Evolutionary conservation across 2,797 vertebrate species (phyloP).

Genomic region (Myotis vivesi): DNA sequence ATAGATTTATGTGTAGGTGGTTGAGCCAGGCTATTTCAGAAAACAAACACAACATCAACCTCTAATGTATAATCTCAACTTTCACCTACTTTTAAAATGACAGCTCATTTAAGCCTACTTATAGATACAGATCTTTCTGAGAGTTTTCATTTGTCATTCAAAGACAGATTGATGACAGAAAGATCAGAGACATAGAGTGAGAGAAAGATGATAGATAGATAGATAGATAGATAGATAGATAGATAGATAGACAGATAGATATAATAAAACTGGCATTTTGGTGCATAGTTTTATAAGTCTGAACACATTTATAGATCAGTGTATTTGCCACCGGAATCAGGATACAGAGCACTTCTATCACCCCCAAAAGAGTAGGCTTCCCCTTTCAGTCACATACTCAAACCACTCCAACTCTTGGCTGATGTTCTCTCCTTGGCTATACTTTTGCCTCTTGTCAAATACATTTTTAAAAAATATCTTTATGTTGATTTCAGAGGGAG

Average conservation of each 20-base stretch:
- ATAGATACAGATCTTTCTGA: neutral
- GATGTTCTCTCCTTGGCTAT: neutral
- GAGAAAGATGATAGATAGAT: neutral
- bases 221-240: neutral
- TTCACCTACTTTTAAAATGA: neutral
- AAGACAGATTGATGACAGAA: neutral
- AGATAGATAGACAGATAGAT: neutral
- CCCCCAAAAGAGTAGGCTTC: neutral
- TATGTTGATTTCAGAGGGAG: too few relatives aligned
- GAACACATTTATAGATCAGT: neutral
- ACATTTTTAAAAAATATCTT: too few relatives aligned
- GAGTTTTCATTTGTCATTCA: neutral
- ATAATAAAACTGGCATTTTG: neutral
- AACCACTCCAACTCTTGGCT: neutral
- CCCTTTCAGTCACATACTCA: neutral
- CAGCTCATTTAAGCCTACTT: neutral
- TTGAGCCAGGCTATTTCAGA: neutral
- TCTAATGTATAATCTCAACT: neutral
- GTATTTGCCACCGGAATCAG: neutral
- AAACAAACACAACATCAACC: neutral
- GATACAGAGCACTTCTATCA: neutral
- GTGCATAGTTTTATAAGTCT: neutral
- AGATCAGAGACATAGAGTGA: neutral
- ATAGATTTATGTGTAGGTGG: neutral
- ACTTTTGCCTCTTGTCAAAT: neutral